Evolutionary conservation across 2,888 invertebrate species (phyloP).

Genomic region (Megastigmus dorsalis): DNA sequence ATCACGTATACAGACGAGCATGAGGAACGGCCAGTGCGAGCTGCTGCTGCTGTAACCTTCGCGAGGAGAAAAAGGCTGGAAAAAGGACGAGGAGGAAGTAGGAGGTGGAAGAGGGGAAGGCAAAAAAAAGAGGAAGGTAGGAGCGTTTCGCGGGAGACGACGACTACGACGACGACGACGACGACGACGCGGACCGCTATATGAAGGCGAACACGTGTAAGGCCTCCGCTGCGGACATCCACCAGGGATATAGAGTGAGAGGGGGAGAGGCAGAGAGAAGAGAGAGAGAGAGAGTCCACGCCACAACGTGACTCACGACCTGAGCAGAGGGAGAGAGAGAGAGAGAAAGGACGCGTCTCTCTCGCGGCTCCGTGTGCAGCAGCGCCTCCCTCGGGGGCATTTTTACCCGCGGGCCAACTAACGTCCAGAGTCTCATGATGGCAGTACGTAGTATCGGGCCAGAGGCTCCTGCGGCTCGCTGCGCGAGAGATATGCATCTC

Average conservation of each 20-base stretch:
- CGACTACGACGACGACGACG: slow-evolving; percentile 36
- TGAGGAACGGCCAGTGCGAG: too few species aligned
- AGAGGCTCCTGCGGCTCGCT: neutral
- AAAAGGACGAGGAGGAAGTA: neutral
- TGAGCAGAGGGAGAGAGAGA: neutral
- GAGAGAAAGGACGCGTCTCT: too few species aligned
- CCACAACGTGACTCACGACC: slow-evolving; percentile 53
- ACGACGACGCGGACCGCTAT: slow-evolving; percentile 47
- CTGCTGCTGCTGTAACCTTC: too few species aligned
- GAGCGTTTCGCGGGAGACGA: neutral
- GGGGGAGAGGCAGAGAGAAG: too few species aligned
- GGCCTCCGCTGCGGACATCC: slow-evolving; percentile 2
- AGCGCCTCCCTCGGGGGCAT: slow-evolving; percentile 36
- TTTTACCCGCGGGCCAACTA: slow-evolving; percentile 47
- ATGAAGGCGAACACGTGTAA: slow-evolving; percentile 48
- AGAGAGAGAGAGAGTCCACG: neutral
- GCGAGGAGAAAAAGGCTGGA: neutral
- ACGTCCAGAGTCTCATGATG: slow-evolving; percentile 33
- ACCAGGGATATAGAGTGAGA: slow-evolving; percentile 4
- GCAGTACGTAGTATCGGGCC: slow-evolving; percentile 36
- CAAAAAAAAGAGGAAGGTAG: neutral
- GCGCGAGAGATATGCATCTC: slow-evolving; percentile 42
- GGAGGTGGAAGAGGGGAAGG: neutral
- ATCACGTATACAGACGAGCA: too few species aligned
- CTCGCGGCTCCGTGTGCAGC: too few species aligned